These are phyloP conservation scores for Drosophila lutescens DNA, from an alignment of 2,888 invertebrate species.

Conservation along the genomic window DNA sequence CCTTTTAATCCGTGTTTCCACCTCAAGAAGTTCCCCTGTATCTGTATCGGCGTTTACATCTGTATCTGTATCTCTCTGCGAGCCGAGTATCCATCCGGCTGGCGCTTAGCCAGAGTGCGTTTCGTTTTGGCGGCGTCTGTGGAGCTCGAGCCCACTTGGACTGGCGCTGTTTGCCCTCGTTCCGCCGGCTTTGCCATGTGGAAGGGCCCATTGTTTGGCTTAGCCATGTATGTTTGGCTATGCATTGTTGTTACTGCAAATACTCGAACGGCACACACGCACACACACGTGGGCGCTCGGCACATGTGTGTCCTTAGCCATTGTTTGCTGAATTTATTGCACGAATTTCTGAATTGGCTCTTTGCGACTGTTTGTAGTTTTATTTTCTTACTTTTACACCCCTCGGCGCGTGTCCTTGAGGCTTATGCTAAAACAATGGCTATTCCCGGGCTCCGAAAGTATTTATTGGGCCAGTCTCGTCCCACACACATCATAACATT, in stretches of 20 bases:
- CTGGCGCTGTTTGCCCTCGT: conserved; percentile 46
- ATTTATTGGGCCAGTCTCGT: conserved; percentile 54
- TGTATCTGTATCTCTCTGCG: conserved; percentile 2
- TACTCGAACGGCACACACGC: conserved; percentile 25
- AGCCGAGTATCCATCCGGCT: conserved; percentile 33
- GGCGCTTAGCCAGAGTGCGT: conserved; percentile 69
- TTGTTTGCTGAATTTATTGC: conserved; percentile 78
- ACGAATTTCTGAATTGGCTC: conserved; percentile 77
- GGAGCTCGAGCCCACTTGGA: conserved; percentile 48
- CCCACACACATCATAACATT: no score
- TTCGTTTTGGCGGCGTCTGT: conserved; percentile 49
- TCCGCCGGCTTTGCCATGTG: conserved; percentile 15
- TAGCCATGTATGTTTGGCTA: conserved; percentile 51
- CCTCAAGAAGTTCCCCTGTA: not conserved
- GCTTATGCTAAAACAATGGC: conserved; percentile 64
- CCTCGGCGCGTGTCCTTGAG: conserved; percentile 56
- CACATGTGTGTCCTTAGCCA: conserved; percentile 59
- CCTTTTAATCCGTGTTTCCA: not conserved
- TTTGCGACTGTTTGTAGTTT: conserved; percentile 63
- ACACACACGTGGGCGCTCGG: conserved; percentile 28
- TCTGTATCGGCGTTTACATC: not conserved
- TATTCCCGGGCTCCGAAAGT: conserved; percentile 29
- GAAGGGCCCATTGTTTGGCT: conserved; percentile 36
- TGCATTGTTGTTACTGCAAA: conserved; percentile 39
- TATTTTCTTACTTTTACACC: conserved; percentile 54